Conservation (phyloP, 2,888 invertebrate species). For the Nemapogon koenigi region DNA sequence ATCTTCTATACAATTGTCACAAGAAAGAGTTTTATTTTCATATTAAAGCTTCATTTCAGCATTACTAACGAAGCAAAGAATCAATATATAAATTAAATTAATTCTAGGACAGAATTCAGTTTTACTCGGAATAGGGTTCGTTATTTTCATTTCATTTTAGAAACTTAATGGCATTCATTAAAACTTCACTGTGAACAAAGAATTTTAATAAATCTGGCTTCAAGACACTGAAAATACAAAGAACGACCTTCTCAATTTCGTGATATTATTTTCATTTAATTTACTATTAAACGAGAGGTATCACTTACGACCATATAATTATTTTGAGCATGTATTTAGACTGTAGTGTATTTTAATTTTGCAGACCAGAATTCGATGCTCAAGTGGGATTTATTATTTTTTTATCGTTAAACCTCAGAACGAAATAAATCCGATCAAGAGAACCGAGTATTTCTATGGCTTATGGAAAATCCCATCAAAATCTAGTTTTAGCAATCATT, state of each 20-base stretch:
- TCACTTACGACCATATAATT: neutral
- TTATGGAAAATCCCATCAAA: no score
- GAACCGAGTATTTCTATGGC: no score
- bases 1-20: conserved; percentile 52
- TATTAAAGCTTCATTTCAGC: conserved; percentile 48
- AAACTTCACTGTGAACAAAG: conserved; percentile 1
- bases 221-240: conserved; percentile 1
- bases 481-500: no score
- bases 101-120: conserved; percentile 11
- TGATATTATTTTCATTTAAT: neutral
- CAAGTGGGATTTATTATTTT: no score
- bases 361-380: no score
- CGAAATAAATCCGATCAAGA: no score
- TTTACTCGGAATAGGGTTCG: conserved; percentile 6
- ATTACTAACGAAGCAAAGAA: conserved; percentile 48
- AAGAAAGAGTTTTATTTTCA: conserved; percentile 43
- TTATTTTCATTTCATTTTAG: conserved; percentile 8
- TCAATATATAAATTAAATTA: conserved; percentile 42
- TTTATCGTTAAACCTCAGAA: no score
- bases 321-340: no score
- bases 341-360: no score
- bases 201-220: conserved; percentile 4
- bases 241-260: neutral
- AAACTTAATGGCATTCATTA: conserved; percentile 7
- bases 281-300: neutral